Evolutionary conservation across 2,113 vertebrate genomes (phyloP), one percentile per base, ranked within the genome.

Genomic region (Colossoma macropomum): DNA sequence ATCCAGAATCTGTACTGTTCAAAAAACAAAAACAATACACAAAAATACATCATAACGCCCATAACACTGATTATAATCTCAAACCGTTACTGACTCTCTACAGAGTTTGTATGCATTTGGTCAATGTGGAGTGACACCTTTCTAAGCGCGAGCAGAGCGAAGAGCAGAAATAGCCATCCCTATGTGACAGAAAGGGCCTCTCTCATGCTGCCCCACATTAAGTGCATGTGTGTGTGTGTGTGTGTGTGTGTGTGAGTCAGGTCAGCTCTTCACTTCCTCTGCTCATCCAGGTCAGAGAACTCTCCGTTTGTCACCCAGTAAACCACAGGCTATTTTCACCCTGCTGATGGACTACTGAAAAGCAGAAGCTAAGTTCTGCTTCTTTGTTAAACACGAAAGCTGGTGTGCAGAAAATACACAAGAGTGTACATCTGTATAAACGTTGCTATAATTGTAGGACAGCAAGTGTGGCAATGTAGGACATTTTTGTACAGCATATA

Each of bases 161-260:
- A 78, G 66, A 48, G 83, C 87, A 89, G 89, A 92, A 93, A 91
- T 87, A 92, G 80, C 71, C 87, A 89, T 81, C 65, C 75, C 9
- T 80, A 63, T 74, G 79, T 80, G 80, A 72, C 77, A 83, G 71
- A 27, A 83, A 82, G 77, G 85, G 84, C 86, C 32, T 77, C 77
- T 72, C 77, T 88, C 87, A 91, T 21, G 48, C 23, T 54, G 78
- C 23, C 23, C 54, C 50, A 25, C 27, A n/a, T 56, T 68, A 69
- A 82, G 38, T 3, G n/a, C 19, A 30, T 70, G 81, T 63, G 78
- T 41, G 56, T 50, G 52, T 45, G 19, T 21, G 73, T 41, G 75
- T 78, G 45, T 23, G 41, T 52, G 45, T 62, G 41, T 63, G 59
- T 74, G 59, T 63, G 27, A 15, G 70, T 12, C 84, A 90, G 87